Conservation (phyloP, 1,140 invertebrate species). For the Cyrtorhinus lividipennis region DNA sequence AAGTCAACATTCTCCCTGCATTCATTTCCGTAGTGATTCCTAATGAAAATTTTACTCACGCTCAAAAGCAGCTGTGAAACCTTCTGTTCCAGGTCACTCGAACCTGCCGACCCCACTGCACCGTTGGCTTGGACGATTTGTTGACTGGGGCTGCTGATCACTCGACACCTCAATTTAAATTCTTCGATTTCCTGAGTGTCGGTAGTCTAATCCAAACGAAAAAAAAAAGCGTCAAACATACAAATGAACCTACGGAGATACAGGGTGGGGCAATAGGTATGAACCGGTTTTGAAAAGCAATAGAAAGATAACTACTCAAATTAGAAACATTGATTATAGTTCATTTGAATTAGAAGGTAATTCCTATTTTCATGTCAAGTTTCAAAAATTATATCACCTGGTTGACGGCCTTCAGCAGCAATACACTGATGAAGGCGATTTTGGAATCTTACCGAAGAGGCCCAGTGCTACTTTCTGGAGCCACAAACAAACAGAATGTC, state of each 20-base stretch:
- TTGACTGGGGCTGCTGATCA: background rate
- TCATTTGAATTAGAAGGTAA: too few relatives aligned
- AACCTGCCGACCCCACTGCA: background rate
- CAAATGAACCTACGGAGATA: background rate
- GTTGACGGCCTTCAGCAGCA: too few relatives aligned
- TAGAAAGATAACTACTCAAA: background rate
- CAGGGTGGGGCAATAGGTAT: too few relatives aligned
- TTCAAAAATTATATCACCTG: too few relatives aligned
- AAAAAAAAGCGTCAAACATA: background rate
- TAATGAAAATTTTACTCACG: slow-evolving; percentile 15
- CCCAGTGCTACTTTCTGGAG: too few relatives aligned
- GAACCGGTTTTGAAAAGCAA: too few relatives aligned
- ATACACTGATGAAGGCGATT: too few relatives aligned
- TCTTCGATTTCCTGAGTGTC: slow-evolving; percentile 17
- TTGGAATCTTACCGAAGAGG: too few relatives aligned
- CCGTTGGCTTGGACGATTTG: background rate
- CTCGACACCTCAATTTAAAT: slow-evolving; percentile 14
- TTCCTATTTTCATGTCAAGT: too few relatives aligned
- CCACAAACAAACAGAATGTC: too few relatives aligned
- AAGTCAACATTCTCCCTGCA: too few relatives aligned
- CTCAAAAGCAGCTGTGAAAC: slow-evolving; percentile 15
- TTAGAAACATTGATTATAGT: background rate
- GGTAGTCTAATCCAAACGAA: slow-evolving; percentile 12
- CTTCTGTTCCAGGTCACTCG: slow-evolving; percentile 15
- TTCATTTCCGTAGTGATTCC: too few relatives aligned